A percentile compares a stretch with the other conserved stretches of the same genome.
Conservation (phyloP, 2,113 vertebrate species). For the Ptilorrhoa leucosticta region DNA sequence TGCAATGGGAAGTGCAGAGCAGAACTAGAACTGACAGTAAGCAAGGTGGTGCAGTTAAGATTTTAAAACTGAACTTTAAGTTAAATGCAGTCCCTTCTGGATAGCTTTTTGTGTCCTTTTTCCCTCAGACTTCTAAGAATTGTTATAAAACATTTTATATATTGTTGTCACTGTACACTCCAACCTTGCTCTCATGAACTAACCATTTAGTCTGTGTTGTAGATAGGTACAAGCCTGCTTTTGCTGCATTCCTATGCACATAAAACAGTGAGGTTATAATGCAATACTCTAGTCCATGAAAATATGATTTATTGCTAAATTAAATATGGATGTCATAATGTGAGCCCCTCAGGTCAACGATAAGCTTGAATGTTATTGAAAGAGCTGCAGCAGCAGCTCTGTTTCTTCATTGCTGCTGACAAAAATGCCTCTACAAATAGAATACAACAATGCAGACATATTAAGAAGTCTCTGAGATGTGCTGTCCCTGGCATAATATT, state of each 20-base stretch:
- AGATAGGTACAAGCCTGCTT: background rate
- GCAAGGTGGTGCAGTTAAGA: background rate
- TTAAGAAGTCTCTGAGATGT: conserved; percentile 44
- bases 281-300: conserved; percentile 14
- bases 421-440: conserved; percentile 41
- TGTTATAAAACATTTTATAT: background rate
- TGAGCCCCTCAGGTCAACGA: conserved; percentile 5
- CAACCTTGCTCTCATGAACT: conserved; percentile 6
- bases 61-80: background rate
- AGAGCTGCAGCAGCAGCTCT: conserved; percentile 2
- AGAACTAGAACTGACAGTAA: conserved; percentile 22
- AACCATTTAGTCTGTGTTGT: background rate
- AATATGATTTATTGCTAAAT: conserved; percentile 63
- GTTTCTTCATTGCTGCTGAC: conserved; percentile 14
- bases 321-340: conserved; percentile 47
- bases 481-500: conserved; percentile 36
- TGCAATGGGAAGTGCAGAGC: background rate
- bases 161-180: background rate
- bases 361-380: background rate
- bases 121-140: background rate
- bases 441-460: conserved; percentile 36
- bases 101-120: background rate
- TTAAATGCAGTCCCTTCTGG: background rate
- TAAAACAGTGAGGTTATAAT: conserved; percentile 2
- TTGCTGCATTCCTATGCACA: conserved; percentile 30